Conservation (phyloP, 2,888 invertebrate genomes). For the Agrenia bidenticulata region DNA sequence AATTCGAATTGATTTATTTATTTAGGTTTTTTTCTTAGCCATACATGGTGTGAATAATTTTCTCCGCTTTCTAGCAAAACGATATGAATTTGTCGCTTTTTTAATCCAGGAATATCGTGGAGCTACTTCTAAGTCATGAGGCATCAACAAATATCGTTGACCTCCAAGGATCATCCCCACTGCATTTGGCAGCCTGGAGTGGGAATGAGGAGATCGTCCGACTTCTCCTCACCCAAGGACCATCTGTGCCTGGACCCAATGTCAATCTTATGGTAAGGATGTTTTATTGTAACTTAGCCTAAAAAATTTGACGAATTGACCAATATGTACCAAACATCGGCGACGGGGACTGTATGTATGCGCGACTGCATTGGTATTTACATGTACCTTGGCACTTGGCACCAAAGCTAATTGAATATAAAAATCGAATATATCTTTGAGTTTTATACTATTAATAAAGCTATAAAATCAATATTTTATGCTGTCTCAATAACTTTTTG, state of each 20-base stretch:
- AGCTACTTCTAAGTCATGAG: conserved; percentile 76
- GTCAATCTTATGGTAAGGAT: conserved; percentile 76
- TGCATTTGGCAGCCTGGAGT: conserved; percentile 92
- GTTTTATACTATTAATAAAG: too few relatives aligned
- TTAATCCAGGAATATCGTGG: conserved; percentile 75
- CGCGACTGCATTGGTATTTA: too few relatives aligned
- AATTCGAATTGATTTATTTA: background rate
- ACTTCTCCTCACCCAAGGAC: conserved; percentile 77
- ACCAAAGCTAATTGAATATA: too few relatives aligned
- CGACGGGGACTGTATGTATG: too few relatives aligned
- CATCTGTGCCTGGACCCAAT: conserved; percentile 65
- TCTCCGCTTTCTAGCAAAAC: background rate
- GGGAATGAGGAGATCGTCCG: conserved; percentile 86
- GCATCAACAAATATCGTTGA: conserved; percentile 88
- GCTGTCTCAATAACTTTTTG: too few relatives aligned
- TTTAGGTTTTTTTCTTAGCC: too few relatives aligned
- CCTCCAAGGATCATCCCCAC: conserved; percentile 84
- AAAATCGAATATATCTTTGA: too few relatives aligned
- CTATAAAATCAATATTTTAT: too few relatives aligned
- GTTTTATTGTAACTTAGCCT: background rate
- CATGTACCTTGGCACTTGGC: too few relatives aligned
- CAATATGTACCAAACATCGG: too few relatives aligned
- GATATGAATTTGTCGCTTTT: background rate
- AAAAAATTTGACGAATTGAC: background rate
- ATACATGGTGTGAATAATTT: too few relatives aligned